These are phyloP conservation scores for Xyliphius kryptos DNA, from an alignment of 2,113 vertebrate species.

Conservation along the genomic window DNA sequence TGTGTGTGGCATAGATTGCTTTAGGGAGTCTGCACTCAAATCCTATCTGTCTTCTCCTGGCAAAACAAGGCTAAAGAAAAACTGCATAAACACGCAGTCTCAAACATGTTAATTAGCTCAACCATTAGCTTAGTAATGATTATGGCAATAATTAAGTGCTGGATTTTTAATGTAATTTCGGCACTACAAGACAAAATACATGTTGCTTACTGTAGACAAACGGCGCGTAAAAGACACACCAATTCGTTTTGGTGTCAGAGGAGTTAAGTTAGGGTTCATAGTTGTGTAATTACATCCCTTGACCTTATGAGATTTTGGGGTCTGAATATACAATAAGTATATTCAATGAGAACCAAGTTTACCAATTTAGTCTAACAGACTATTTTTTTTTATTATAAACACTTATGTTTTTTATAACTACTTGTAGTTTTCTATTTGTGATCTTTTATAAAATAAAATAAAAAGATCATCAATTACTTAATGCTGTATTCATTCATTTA, in stretches of 20 bases:
- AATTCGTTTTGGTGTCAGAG: conserved; percentile 2
- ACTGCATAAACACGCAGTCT: conserved; percentile 48
- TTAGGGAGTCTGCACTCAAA: conserved; percentile 23
- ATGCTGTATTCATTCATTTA: too few species aligned
- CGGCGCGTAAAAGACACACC: conserved; percentile 10
- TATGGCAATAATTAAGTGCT: conserved; percentile 67
- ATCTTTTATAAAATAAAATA: too few species aligned
- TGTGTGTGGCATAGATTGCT: conserved; percentile 23
- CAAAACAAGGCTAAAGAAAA: conserved; percentile 36
- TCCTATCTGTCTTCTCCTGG: conserved; percentile 52
- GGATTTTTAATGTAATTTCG: conserved; percentile 63
- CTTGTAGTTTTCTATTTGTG: too few species aligned
- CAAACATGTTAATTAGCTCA: conserved; percentile 63
- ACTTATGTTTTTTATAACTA: too few species aligned
- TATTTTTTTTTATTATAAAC: too few species aligned
- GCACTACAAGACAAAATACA: conserved; percentile 49
- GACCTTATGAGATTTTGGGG: too few species aligned
- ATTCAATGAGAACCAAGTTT: too few species aligned
- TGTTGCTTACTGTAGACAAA: conserved; percentile 17
- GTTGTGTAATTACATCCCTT: too few species aligned
- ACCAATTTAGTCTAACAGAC: too few species aligned
- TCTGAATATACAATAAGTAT: too few species aligned
- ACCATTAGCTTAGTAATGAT: conserved; percentile 61
- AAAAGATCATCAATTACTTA: too few species aligned
- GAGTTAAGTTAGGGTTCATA: too few species aligned